A percentile compares a stretch with the other conserved stretches of the same genome.
phyloP scores from a whole-genome alignment of 37 sponge, comb jelly and placozoan genomes.

The Beroe forskalii region DNA sequence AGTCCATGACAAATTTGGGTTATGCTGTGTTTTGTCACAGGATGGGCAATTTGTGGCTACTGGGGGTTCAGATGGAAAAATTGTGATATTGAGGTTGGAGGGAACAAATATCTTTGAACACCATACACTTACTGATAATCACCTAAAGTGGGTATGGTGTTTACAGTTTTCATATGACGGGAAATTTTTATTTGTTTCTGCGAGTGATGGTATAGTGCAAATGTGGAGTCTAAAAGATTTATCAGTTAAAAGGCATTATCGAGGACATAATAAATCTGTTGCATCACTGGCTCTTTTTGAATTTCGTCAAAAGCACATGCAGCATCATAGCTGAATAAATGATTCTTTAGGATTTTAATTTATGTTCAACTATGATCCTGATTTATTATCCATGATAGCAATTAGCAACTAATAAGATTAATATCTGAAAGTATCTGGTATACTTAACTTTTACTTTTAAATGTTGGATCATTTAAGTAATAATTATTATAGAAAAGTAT shows the following conservation, averaged over 20 bases:
- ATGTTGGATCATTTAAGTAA: too few species aligned
- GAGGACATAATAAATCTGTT: constrained; percentile 57
- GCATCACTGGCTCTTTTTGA: constrained; percentile 32
- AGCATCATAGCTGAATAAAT: neutral
- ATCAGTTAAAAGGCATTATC: neutral
- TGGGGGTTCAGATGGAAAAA: constrained; percentile 54
- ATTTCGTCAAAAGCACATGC: constrained; percentile 29
- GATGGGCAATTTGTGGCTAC: constrained; percentile 47
- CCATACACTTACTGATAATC: neutral
- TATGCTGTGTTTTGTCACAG: constrained; percentile 27
- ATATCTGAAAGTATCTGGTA: neutral
- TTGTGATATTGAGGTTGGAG: constrained; percentile 17
- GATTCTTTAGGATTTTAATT: neutral
- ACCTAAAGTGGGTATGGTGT: constrained; percentile 49
- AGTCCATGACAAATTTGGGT: constrained; percentile 33
- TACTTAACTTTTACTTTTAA: too few species aligned
- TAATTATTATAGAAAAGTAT: too few species aligned
- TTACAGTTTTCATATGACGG: constrained; percentile 38
- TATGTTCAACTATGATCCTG: neutral
- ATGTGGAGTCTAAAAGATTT: constrained; percentile 42
- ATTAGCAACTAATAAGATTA: too few species aligned
- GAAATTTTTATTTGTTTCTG: neutral
- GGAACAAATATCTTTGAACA: neutral
- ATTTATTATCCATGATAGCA: too few species aligned
- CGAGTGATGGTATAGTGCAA: constrained; percentile 57